phyloP scores from a whole-genome alignment of 2,888 invertebrate genomes.

The Physocephala rufipes region DNA sequence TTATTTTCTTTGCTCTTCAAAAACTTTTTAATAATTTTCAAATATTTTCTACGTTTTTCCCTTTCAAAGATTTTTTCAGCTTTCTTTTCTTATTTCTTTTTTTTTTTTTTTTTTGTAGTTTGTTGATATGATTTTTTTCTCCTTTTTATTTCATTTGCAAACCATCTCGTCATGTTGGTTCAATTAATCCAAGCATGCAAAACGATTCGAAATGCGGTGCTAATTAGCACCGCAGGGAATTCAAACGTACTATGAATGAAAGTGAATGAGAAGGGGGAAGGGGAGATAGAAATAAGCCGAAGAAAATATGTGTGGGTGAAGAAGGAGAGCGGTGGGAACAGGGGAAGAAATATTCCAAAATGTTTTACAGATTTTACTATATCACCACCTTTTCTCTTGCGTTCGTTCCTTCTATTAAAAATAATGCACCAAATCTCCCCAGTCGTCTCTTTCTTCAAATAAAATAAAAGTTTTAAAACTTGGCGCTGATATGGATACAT shows the following conservation, averaged over 20 bases:
- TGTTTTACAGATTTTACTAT: neutral
- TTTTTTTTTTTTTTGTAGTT: too few relatives aligned
- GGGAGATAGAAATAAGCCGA: neutral
- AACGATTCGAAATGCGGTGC: conserved; percentile 42
- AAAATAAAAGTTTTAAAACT: too few relatives aligned
- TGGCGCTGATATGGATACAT: too few relatives aligned
- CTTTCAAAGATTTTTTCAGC: too few relatives aligned
- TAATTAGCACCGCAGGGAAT: conserved; percentile 67
- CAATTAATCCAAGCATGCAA: conserved; percentile 33
- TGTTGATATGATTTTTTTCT: neutral
- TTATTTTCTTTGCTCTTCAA: too few relatives aligned
- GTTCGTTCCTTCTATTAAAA: too few relatives aligned
- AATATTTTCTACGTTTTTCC: neutral
- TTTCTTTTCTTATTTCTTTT: too few relatives aligned
- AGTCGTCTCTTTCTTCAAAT: too few relatives aligned
- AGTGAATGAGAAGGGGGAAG: neutral
- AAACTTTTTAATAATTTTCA: too few relatives aligned
- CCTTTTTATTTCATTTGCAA: neutral
- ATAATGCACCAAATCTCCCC: too few relatives aligned
- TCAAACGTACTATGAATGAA: conserved; percentile 27
- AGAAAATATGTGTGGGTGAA: neutral
- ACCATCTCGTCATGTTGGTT: conserved; percentile 17
- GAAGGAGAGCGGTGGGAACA: too few relatives aligned
- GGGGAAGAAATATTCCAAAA: conserved; percentile 1
- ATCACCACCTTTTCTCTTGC: neutral